Percentiles rank a stretch among this genome's conserved stretches.
Evolutionary conservation across 1,140 invertebrate species (phyloP).

Genomic region (Aphaenogaster rudis): DNA sequence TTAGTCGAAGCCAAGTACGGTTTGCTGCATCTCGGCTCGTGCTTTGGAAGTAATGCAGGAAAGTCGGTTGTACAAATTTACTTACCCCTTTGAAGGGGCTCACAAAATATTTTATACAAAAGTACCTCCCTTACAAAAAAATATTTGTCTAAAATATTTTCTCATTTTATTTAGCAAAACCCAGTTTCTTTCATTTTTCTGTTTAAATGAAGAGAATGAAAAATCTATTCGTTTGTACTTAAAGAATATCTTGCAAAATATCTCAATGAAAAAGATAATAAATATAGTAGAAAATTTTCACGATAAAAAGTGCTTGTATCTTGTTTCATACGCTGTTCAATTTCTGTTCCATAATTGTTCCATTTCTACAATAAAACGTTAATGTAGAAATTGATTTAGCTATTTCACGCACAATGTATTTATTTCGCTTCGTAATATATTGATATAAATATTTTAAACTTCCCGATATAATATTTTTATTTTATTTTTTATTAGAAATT

Average conservation of each 20-base stretch:
- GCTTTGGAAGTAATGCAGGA: conserved; percentile 51
- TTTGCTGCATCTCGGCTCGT: conserved; percentile 38
- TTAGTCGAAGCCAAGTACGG: conserved; percentile 49
- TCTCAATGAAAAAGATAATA: neutral
- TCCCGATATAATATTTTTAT: neutral
- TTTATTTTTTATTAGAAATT: conserved; percentile 30
- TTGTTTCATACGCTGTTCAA: neutral
- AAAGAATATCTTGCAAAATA: conserved; percentile 3
- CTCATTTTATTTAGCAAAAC: conserved; percentile 38
- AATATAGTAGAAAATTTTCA: conserved; percentile 23
- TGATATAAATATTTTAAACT: neutral
- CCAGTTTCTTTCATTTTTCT: conserved; percentile 15
- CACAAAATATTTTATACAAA: conserved; percentile 57
- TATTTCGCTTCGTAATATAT: conserved; percentile 19
- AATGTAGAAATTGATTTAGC: conserved; percentile 19
- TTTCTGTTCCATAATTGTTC: neutral
- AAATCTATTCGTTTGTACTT: neutral
- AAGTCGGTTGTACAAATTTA: conserved; percentile 58
- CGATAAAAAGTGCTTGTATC: neutral
- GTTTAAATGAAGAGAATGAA: neutral
- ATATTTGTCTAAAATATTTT: conserved; percentile 54
- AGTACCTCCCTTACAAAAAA: conserved; percentile 32
- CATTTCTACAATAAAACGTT: conserved; percentile 30
- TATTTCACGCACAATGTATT: conserved; percentile 15
- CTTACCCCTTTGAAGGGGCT: conserved; percentile 38